Evolutionary conservation across 2,113 vertebrate species (phyloP).

Genomic region (Scalopus aquaticus): DNA sequence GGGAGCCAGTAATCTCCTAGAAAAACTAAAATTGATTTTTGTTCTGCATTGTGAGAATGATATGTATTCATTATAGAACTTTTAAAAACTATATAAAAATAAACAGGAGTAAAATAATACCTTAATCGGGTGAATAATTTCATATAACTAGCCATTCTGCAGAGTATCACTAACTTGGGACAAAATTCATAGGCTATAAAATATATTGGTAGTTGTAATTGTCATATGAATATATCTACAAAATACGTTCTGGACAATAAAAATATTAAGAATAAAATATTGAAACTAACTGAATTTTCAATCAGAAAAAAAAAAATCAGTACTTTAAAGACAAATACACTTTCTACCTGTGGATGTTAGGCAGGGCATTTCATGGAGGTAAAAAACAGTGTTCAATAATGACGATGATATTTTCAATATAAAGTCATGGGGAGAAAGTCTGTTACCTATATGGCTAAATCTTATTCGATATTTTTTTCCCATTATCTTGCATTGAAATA

Average conservation of each 20-base stretch:
- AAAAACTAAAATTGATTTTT: not conserved
- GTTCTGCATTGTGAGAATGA: not conserved
- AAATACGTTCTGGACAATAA: conserved; percentile 15
- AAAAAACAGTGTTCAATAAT: not conserved
- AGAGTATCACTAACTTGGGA: not conserved
- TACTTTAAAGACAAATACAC: not conserved
- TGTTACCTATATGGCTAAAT: not conserved
- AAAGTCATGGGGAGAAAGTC: not conserved
- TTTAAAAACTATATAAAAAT: not conserved
- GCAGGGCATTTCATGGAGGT: not conserved
- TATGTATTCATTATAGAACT: not conserved
- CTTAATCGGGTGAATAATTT: not conserved
- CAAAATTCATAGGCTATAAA: not conserved
- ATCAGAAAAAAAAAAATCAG: not conserved
- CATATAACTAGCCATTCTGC: not conserved
- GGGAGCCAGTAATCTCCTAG: not conserved
- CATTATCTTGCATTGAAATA: not conserved
- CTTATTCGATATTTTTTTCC: not conserved
- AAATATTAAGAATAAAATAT: not conserved
- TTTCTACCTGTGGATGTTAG: not conserved
- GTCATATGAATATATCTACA: not conserved
- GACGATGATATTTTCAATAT: not conserved
- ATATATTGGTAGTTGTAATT: not conserved
- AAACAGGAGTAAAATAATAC: not conserved
- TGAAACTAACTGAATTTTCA: not conserved